A percentile compares a stretch with the other conserved stretches of the same genome.
Evolutionary conservation across 2,113 vertebrate genomes (phyloP).

Genomic region (Gasterosteus aculeatus): DNA sequence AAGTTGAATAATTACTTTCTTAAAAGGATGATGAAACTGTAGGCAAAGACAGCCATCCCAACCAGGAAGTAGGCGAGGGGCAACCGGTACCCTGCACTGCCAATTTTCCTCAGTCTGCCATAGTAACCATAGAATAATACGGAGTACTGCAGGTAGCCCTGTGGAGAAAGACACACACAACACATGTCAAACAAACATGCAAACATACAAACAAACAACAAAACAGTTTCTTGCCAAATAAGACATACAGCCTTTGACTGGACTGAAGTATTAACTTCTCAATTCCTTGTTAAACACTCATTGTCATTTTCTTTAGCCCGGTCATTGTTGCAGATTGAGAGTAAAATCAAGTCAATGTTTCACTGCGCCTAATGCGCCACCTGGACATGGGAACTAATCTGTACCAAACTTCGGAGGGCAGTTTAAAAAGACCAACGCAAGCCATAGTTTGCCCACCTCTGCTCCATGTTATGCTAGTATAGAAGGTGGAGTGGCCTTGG

Average conservation of each 20-base stretch:
- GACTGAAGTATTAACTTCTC: too few relatives aligned
- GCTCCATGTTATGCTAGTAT: background rate
- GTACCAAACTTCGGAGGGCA: too few relatives aligned
- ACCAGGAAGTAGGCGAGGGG: constrained; percentile 97
- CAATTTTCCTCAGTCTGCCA: constrained; percentile 89
- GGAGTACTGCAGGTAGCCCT: constrained; percentile 98
- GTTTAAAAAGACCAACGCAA: too few relatives aligned
- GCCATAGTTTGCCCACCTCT: too few relatives aligned
- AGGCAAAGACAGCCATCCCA: constrained; percentile 97
- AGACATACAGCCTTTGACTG: too few relatives aligned
- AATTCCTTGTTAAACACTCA: too few relatives aligned
- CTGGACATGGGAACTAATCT: too few relatives aligned
- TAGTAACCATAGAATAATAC: constrained; percentile 98
- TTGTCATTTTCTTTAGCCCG: too few relatives aligned
- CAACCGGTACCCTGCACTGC: constrained; percentile 90
- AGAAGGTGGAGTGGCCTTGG: background rate
- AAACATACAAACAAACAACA: too few relatives aligned
- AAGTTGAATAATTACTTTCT: constrained; percentile 85
- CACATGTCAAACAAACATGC: constrained; percentile 16
- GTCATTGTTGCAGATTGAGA: too few relatives aligned
- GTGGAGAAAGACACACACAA: constrained; percentile 55
- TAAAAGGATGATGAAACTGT: constrained; percentile 97
- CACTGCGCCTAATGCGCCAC: too few relatives aligned
- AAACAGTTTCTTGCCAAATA: background rate
- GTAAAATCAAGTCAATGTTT: too few relatives aligned